Conservation (phyloP, 2,888 invertebrate species). For the Philereme vetulata region DNA sequence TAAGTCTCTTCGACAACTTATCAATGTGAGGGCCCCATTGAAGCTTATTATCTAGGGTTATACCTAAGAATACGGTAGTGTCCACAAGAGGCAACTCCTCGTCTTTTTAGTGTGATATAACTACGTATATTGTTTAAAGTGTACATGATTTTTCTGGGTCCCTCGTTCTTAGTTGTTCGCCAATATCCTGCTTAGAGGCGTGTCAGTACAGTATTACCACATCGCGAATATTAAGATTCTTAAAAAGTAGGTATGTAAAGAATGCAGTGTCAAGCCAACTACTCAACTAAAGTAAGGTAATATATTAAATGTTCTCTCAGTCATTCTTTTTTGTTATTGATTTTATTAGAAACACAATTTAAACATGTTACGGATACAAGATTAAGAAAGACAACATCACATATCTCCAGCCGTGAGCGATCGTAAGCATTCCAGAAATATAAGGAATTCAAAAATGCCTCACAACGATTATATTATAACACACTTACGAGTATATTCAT, state of each 20-base stretch:
- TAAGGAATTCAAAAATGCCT: slow-evolving; percentile 56
- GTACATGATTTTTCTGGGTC: no score
- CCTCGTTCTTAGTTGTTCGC: no score
- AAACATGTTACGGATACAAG: slow-evolving; percentile 32
- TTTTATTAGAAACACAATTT: slow-evolving; percentile 37
- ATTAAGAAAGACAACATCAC: slow-evolving; percentile 36
- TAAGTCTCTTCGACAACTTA: no score
- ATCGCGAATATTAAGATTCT: no score
- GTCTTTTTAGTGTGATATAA: no score
- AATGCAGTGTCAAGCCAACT: slow-evolving; percentile 4
- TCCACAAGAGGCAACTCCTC: no score
- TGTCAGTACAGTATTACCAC: no score
- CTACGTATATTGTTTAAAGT: no score
- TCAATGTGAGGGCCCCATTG: no score
- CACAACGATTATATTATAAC: slow-evolving; percentile 68
- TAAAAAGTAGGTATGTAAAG: neutral
- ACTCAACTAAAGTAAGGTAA: neutral
- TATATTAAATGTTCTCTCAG: slow-evolving; percentile 9
- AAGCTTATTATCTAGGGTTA: no score
- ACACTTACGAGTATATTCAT: slow-evolving; percentile 60
- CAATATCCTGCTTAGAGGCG: no score
- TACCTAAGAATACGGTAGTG: no score
- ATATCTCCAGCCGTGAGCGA: slow-evolving; percentile 36
- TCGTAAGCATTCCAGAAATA: slow-evolving; percentile 62
- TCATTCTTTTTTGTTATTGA: slow-evolving; percentile 28